A percentile compares a stretch with the other conserved stretches of the same genome.
Evolutionary conservation across 2,888 invertebrate genomes (phyloP).

Genomic region (Platycheirus albimanus): DNA sequence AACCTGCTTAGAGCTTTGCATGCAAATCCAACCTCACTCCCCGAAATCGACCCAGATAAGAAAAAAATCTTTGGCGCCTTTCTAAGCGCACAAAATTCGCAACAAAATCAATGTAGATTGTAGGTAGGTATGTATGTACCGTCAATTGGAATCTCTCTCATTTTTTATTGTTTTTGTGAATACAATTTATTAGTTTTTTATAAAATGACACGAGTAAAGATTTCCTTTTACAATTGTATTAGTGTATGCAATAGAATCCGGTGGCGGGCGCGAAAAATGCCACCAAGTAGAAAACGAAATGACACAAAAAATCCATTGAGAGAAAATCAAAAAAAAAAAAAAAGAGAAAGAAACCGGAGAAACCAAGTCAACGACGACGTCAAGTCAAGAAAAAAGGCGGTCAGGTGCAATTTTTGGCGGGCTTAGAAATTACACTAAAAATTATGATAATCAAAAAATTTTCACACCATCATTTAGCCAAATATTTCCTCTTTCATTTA

Average conservation of each 20-base stretch:
- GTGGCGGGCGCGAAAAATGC: conserved; percentile 69
- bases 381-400: conserved; percentile 66
- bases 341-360: conserved; percentile 50
- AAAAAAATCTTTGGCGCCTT: too few relatives aligned
- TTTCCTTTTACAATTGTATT: conserved; percentile 31
- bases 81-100: conserved; percentile 41
- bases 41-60: conserved; percentile 39
- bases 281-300: conserved; percentile 39
- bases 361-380: conserved; percentile 32
- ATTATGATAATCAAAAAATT: conserved; percentile 32
- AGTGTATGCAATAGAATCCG: conserved; percentile 61
- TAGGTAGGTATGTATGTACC: conserved; percentile 2
- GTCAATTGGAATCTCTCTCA: conserved; percentile 18
- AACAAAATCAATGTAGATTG: too few relatives aligned
- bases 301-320: conserved; percentile 37
- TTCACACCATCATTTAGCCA: conserved; percentile 8
- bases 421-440: conserved; percentile 61
- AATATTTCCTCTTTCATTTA: conserved; percentile 42
- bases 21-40: too few relatives aligned
- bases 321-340: conserved; percentile 26
- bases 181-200: conserved; percentile 32
- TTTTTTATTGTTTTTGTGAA: conserved; percentile 27
- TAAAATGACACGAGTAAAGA: conserved; percentile 56
- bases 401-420: conserved; percentile 67
- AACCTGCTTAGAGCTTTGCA: too few relatives aligned